Conservation (phyloP, 2,888 invertebrate species). For the Congeria kusceri region DNA sequence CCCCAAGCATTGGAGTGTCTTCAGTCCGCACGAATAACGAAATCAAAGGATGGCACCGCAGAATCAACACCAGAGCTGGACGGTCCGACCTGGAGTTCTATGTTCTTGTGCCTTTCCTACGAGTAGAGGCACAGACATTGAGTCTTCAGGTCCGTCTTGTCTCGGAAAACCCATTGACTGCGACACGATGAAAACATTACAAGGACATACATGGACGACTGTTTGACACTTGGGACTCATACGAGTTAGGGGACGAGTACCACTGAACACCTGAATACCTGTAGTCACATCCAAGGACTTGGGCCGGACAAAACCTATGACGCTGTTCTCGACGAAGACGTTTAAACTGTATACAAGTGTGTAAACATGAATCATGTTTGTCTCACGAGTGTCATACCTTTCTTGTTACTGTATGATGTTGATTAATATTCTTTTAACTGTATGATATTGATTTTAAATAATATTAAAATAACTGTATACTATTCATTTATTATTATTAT, state of each 20-base stretch:
- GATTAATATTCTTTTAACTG: too few relatives aligned
- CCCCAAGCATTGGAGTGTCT: constrained; percentile 26
- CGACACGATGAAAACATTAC: constrained; percentile 13
- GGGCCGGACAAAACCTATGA: background rate
- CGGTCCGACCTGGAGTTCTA: constrained; percentile 13
- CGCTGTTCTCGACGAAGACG: background rate
- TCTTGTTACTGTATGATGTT: too few relatives aligned
- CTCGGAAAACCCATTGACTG: constrained; percentile 14
- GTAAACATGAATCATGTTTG: too few relatives aligned
- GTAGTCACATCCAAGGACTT: constrained; percentile 10
- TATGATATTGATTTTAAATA: too few relatives aligned
- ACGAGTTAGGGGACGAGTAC: constrained; percentile 26
- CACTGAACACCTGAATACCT: constrained; percentile 6
- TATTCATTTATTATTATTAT: too few relatives aligned
- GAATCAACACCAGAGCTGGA: constrained; percentile 7
- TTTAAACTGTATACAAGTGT: background rate
- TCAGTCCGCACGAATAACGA: constrained; percentile 32
- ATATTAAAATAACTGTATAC: too few relatives aligned
- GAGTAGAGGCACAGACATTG: background rate
- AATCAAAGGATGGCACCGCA: constrained; percentile 38
- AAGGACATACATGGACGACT: constrained; percentile 20
- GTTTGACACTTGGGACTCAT: constrained; percentile 26
- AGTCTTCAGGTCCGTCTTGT: constrained; percentile 28
- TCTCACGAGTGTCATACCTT: too few relatives aligned
- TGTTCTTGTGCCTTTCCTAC: constrained; percentile 20